Percentiles rank a stretch among this genome's conserved stretches.
phyloP scores from a whole-genome alignment of 2,113 vertebrate species.

The Tragelaphus scriptus region DNA sequence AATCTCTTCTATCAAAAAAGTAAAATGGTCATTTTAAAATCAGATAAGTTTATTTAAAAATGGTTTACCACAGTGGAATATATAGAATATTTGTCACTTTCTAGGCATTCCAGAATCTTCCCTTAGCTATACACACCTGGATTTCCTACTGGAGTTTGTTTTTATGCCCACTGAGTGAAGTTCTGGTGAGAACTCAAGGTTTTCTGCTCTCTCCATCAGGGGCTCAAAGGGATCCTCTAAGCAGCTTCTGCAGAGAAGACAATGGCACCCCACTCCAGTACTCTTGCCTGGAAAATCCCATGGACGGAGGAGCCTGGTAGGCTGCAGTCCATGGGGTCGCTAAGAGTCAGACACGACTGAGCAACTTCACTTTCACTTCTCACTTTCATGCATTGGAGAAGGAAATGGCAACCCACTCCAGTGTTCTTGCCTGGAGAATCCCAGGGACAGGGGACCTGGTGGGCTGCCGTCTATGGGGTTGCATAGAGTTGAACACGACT shows the following conservation, averaged over 20 bases:
- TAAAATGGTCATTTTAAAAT: background rate
- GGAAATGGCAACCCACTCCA: too few relatives aligned
- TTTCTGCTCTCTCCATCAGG: background rate
- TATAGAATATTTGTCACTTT: background rate
- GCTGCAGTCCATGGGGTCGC: too few relatives aligned
- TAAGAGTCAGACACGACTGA: too few relatives aligned
- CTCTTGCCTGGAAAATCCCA: too few relatives aligned
- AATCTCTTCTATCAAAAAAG: background rate
- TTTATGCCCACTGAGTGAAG: background rate
- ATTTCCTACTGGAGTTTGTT: background rate
- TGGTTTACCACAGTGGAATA: background rate
- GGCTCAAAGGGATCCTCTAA: background rate
- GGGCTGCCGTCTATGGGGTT: too few relatives aligned
- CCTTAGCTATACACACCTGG: background rate
- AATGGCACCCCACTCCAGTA: too few relatives aligned
- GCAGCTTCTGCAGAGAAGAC: background rate
- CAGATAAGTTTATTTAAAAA: background rate
- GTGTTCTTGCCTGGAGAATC: too few relatives aligned
- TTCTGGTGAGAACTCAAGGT: background rate
- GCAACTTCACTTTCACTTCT: too few relatives aligned
- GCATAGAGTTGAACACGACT: too few relatives aligned
- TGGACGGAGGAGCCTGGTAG: too few relatives aligned
- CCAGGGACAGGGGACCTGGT: too few relatives aligned
- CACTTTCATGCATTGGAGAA: too few relatives aligned
- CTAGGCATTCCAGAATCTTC: background rate